Base-by-base conservation (phyloP, 2,888 invertebrate genomes). In the Phortica magna region DNA sequence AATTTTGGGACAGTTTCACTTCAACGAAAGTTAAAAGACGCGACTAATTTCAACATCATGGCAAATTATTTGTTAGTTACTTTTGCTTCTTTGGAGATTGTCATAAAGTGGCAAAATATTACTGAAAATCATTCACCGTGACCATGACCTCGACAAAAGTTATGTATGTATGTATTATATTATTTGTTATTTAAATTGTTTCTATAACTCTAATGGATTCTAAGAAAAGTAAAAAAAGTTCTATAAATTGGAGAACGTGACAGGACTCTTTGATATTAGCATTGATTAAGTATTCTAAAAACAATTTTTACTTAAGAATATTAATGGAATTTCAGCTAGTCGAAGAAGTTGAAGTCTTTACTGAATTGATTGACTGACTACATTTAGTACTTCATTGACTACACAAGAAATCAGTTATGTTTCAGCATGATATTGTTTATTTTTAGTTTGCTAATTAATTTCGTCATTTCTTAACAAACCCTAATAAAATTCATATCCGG, bases 401-500 rank as follows among this genome's bases (percentile, higher is more conserved):
- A 6, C 48, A 48, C 48, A 48, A 48, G 48, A 48, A 48, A 14
- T 48, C 48, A 48, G 10, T 12, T 48, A 6, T 48, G 31, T 48
- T 48, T 14, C 2, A 14, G 7, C 9, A 48, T 48, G 48, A 48
- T 12, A 12, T 48, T 12, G 10, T 12, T 48, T 48, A 12, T 2
- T 14, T 48, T 48, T 7, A 2, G 4, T 48, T 2, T 9, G 48
- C 48, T 48, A 12, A 9, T 48, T 12, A 12, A 12, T 48, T 48
- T 48, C 7, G 7, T 9, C 2, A 12, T 12, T 48, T 48, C 7
- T 48, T 3, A 12, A 14, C 48, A 12, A 9, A 48, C 2, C 7
- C 10, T 12, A 48, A 48, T 48, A 2, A 14, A 0, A 48, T 14
- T 87, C 41, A 84, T 89, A n/a, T 89, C 89, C 6, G 91, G 91